Evolutionary conservation across 1,140 invertebrate species (phyloP).

Genomic region (Idris sp.): DNA sequence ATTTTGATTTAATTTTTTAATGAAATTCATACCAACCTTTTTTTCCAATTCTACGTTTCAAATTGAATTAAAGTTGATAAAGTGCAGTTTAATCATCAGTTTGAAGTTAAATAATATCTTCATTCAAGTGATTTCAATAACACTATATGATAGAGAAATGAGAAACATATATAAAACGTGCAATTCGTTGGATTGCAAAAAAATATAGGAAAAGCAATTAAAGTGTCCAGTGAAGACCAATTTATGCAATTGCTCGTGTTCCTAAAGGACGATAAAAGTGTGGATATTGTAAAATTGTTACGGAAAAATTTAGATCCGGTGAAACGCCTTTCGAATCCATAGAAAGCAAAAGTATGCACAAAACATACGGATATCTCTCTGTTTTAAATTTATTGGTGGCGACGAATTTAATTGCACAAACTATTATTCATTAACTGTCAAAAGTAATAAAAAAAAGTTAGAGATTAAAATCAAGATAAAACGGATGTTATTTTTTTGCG

Average conservation of each 20-base stretch:
- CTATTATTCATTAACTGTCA: constrained; percentile 49
- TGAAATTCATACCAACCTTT: too few relatives aligned
- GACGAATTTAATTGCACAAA: constrained; percentile 39
- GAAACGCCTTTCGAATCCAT: constrained; percentile 39
- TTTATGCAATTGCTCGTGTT: constrained; percentile 52
- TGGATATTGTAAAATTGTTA: constrained; percentile 49
- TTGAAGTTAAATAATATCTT: constrained; percentile 6
- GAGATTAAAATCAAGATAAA: constrained; percentile 40
- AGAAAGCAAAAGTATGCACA: constrained; percentile 44
- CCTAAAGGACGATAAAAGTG: constrained; percentile 42
- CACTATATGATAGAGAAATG: constrained; percentile 23
- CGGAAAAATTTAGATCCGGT: constrained; percentile 38
- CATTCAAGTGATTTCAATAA: constrained; percentile 25
- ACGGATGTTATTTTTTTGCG: constrained; percentile 5
- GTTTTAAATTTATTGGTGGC: constrained; percentile 34
- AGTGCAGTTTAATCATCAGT: background rate
- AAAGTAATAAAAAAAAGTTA: constrained; percentile 34
- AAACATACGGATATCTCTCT: constrained; percentile 27
- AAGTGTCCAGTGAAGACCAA: constrained; percentile 47
- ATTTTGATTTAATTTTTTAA: too few relatives aligned
- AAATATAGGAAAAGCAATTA: constrained; percentile 55
- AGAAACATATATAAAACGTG: constrained; percentile 26
- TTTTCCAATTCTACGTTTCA: too few relatives aligned
- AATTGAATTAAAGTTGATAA: background rate
- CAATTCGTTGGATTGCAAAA: constrained; percentile 18